phyloP scores from a whole-genome alignment of 2,113 vertebrate genomes.

The Falcunculus frontatus region DNA sequence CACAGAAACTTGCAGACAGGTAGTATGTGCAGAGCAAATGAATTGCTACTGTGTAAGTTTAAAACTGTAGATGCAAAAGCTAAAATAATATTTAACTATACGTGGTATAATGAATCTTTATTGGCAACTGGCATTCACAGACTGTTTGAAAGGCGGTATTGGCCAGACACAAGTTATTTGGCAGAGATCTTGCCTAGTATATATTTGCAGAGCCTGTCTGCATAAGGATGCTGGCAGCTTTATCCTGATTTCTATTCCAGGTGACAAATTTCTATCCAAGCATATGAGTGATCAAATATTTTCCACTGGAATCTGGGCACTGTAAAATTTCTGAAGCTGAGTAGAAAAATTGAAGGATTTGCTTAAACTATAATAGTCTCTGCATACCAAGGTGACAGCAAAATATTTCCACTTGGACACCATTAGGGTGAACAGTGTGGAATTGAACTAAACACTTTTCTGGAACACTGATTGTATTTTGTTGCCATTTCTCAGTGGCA shows the following conservation, averaged over 20 bases:
- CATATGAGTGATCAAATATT: constrained; percentile 77
- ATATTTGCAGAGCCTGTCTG: constrained; percentile 77
- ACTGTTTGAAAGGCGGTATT: constrained; percentile 68
- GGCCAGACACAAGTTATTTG: constrained; percentile 77
- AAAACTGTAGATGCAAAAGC: constrained; percentile 59
- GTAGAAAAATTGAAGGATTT: constrained; percentile 71
- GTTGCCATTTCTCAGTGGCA: background rate
- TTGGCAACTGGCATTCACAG: constrained; percentile 66
- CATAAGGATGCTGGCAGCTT: constrained; percentile 74
- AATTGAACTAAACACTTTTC: constrained; percentile 20
- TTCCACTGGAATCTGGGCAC: constrained; percentile 81
- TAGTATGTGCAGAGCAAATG: constrained; percentile 43
- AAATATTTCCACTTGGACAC: constrained; percentile 74
- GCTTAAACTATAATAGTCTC: constrained; percentile 65
- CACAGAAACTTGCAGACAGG: constrained; percentile 49
- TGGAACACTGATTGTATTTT: background rate
- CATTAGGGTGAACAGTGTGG: background rate
- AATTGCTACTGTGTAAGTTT: constrained; percentile 67
- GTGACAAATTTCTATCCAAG: constrained; percentile 78
- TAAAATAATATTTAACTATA: constrained; percentile 71
- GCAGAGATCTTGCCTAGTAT: constrained; percentile 67
- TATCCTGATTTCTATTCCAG: constrained; percentile 79
- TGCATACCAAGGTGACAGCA: constrained; percentile 64
- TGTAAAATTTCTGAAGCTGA: constrained; percentile 75
- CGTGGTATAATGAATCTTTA: constrained; percentile 69